Evolutionary conservation across 2,888 invertebrate genomes (phyloP), one percentile per base, ranked within the genome.

Genomic region (Ctena decussata): DNA sequence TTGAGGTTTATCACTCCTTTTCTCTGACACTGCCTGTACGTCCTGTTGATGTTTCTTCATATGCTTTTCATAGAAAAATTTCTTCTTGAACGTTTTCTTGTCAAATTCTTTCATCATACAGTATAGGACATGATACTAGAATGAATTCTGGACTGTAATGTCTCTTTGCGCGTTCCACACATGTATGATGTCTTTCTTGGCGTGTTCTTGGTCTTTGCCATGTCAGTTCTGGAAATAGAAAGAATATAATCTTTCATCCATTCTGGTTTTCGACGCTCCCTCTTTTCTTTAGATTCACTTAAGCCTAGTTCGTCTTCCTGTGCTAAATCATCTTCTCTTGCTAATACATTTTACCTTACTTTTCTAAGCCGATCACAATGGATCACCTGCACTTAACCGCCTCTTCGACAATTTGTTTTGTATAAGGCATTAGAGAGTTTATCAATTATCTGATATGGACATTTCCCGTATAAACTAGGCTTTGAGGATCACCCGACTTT

Each of bases 351-450:
- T 0, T 2, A 12, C 32, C 57, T 80, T 24, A 12, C 44, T 32
- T 37, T 53, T 35, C 60, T 37, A 24, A 80, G n/a, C 18, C 77
- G 21, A 27, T 77, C 77, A 30, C 65, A 41, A 27, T 77, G 77
- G 24, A 77, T 65, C 11, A 80, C 80, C 35, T 73, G 74, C 11
- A 44, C n/a, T 1, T 37, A 8, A 6, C 41, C 32, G 5, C 24
- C 21, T n/a, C 35, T 35, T n/a, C 80, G 73, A 73, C 80, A 74
- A 35, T 80, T 60, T 24, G 73, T 41, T 74, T 65, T 57, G 39
- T 73, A 80, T 11, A 80, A 32, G 6, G 57, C 41, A 60, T 74
- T 65, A 27, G 80, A 80, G 11, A 80, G 24, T 21, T 73, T 80
- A 72, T n/a, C n/a, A n/a, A n/a, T n/a, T n/a, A n/a, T n/a, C n/a